Percentiles rank a stretch among this genome's conserved stretches.
Conservation (phyloP, 2,888 invertebrate genomes). For the Cephus sareptanus region DNA sequence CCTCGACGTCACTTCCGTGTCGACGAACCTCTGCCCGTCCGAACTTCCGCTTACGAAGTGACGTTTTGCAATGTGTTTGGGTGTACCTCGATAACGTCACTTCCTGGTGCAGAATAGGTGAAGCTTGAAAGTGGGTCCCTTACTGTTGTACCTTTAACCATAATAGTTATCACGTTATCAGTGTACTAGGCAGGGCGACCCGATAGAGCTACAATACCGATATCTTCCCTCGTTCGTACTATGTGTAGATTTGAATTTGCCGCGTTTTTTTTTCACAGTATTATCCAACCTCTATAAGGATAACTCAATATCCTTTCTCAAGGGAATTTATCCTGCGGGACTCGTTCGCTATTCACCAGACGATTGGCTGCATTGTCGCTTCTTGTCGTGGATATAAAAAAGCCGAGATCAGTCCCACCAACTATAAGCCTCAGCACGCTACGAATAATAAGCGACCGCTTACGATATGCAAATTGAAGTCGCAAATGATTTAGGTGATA, state of each 20-base stretch:
- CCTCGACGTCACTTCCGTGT: background rate
- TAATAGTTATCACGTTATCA: background rate
- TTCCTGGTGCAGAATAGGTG: background rate
- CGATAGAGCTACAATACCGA: background rate
- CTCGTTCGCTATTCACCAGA: background rate
- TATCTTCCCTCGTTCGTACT: background rate
- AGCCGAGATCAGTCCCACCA: background rate
- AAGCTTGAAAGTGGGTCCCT: background rate
- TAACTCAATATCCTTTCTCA: background rate
- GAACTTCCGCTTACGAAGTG: conserved; percentile 6
- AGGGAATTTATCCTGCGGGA: background rate
- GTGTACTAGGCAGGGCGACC: background rate
- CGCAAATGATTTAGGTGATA: conserved; percentile 20
- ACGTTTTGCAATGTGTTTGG: background rate
- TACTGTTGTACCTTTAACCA: background rate
- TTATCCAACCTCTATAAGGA: background rate
- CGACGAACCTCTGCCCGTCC: background rate
- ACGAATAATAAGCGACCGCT: conserved; percentile 7
- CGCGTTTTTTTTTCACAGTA: background rate
- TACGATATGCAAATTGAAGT: conserved; percentile 19
- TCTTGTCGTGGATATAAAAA: background rate
- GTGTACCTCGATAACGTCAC: background rate
- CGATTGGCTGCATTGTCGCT: background rate
- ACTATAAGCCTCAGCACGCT: background rate
- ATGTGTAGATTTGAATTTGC: background rate